Percentiles rank a stretch among this genome's conserved stretches.
Evolutionary conservation across 2,888 invertebrate species (phyloP).

Genomic region (Psylliodes chrysocephalus): DNA sequence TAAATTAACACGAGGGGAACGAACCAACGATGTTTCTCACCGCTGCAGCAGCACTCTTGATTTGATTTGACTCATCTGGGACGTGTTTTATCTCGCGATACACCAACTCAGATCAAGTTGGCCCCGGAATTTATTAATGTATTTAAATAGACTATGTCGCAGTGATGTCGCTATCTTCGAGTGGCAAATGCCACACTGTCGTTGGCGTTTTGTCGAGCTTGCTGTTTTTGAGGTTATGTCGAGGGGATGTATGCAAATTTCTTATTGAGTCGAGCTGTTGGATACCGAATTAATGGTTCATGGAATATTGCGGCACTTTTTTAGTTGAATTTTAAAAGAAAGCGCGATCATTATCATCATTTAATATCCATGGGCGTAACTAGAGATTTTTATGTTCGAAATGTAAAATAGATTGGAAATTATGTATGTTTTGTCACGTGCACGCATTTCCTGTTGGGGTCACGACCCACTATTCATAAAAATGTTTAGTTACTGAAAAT

Average conservation of each 20-base stretch:
- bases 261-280: background rate
- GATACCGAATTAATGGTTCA: background rate
- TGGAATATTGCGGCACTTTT: too few species aligned
- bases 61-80: background rate
- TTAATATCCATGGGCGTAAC: too few species aligned
- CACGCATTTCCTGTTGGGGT: too few species aligned
- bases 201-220: background rate
- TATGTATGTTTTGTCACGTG: too few species aligned
- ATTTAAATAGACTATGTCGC: background rate
- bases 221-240: background rate
- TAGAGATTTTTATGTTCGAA: too few species aligned
- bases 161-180: background rate
- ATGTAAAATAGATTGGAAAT: too few species aligned
- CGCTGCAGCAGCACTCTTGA: background rate
- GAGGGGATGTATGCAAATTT: background rate
- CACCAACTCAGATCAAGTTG: background rate
- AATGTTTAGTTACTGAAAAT: too few species aligned
- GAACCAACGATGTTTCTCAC: background rate
- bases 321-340: too few species aligned
- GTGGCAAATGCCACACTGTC: background rate
- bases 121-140: background rate
- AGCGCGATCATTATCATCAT: too few species aligned
- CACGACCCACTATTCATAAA: too few species aligned
- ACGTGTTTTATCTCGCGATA: background rate
- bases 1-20: background rate